Evolutionary conservation across 2,888 invertebrate species (phyloP), one percentile per base, ranked within the genome.

Genomic region (Nomada fucata): DNA sequence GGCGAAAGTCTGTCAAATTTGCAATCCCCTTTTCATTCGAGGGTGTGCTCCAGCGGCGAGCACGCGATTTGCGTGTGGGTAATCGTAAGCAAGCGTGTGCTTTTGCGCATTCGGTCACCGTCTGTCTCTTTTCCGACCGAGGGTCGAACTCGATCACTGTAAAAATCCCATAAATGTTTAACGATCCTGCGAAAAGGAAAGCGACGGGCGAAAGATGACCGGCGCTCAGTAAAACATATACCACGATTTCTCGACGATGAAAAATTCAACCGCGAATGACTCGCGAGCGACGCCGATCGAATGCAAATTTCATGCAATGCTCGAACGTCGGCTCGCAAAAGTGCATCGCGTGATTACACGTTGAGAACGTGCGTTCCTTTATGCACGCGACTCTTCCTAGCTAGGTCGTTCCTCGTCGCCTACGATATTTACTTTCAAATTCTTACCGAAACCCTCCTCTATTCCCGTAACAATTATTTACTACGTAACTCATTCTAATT

Each of bases 111-210:
- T 60, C 64, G 5, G n/a, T 13, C 47, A 42, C 47, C 20, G 26
- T 53, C 26, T 73, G 57, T 76, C 59, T 72, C 42, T n/a, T 23
- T 29, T 29, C n/a, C 53, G 53, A 26, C 7, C 47, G 60, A 52
- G 68, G 74, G 75, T 50, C 55, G 47, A 59, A 52, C 50, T 64
- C 60, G 86, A 85, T 84, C 85, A 77, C 83, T 76, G 86, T 90
- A 86, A 90, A 90, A 90, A 85, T 90, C 85, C 50, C 67, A 84
- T 90, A 84, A 90, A 91, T 89, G 73, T 76, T 88, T 84, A 61
- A 89, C 29, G 70, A 85, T 29, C 23, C 68, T n/a, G 4, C 18
- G 60, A 69, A 18, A 70, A 76, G 69, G 83, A 74, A 67, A 76
- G 53, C 64, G 69, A 68, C 68, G 36, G 69, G 29, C 71, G 82